These are phyloP conservation scores for Chrysodeixis includens DNA, from an alignment of 2,888 invertebrate species.

Conservation along the genomic window DNA sequence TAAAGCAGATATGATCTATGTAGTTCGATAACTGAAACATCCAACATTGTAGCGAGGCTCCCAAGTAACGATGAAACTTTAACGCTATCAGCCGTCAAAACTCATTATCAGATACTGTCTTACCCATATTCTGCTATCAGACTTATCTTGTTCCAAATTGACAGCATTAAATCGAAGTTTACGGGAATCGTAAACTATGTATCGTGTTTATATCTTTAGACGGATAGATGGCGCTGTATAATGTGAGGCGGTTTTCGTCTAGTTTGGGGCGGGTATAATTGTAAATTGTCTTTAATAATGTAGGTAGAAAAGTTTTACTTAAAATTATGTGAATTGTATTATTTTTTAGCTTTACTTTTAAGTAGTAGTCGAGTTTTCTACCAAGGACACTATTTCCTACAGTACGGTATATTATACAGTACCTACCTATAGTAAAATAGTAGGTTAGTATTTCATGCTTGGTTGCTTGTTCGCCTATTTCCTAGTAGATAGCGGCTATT, in stretches of 20 bases:
- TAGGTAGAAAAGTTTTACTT: no score
- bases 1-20: not conserved
- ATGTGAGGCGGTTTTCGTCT: not conserved
- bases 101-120: slow-evolving; percentile 45
- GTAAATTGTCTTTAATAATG: not conserved
- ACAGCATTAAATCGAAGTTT: slow-evolving; percentile 36
- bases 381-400: no score
- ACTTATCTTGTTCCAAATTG: slow-evolving; percentile 47
- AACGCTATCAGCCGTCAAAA: slow-evolving; percentile 44
- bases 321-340: no score
- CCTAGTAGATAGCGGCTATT: not conserved
- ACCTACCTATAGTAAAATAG: no score
- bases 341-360: no score
- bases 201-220: not conserved
- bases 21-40: slow-evolving; percentile 14
- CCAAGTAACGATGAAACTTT: slow-evolving; percentile 5
- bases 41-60: slow-evolving; percentile 10
- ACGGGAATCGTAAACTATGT: slow-evolving; percentile 9
- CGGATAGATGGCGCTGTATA: not conserved
- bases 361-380: no score
- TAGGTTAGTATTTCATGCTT: not conserved
- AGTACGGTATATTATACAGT: no score
- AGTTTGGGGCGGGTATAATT: not conserved
- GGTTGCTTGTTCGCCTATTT: not conserved
- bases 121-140: slow-evolving; percentile 16